Conservation (phyloP, 2,113 vertebrate species). For the Thamnophis sirtalis region DNA sequence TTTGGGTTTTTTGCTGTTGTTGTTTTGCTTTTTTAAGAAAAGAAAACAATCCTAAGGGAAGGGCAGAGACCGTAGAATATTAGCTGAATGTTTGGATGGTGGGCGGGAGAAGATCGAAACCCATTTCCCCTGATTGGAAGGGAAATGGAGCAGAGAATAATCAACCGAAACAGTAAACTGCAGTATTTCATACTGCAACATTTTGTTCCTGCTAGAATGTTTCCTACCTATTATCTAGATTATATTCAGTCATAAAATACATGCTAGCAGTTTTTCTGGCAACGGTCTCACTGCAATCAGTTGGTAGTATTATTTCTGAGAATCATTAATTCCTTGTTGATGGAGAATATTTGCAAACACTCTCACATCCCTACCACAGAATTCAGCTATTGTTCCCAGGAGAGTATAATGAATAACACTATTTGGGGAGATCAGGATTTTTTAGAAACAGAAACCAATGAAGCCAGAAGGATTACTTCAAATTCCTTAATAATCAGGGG, state of each 20-base stretch:
- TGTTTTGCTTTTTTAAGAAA: background rate
- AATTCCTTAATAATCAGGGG: background rate
- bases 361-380: background rate
- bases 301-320: background rate
- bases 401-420: background rate
- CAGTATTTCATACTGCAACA: conserved; percentile 1
- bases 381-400: background rate
- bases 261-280: conserved; percentile 24
- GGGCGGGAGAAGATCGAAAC: background rate
- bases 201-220: background rate
- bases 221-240: background rate
- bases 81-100: background rate
- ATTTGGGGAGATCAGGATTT: background rate
- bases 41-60: background rate
- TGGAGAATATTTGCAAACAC: background rate
- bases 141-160: background rate
- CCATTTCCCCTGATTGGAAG: background rate
- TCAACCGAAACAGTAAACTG: background rate
- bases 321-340: background rate
- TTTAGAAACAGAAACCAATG: background rate
- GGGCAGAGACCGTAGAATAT: background rate
- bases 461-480: background rate
- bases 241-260: conserved; percentile 25
- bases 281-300: conserved; percentile 25
- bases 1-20: background rate